Evolutionary conservation across 2,113 vertebrate species (phyloP), one percentile per base, ranked within the genome.

Genomic region (Dromaius novaehollandiae): DNA sequence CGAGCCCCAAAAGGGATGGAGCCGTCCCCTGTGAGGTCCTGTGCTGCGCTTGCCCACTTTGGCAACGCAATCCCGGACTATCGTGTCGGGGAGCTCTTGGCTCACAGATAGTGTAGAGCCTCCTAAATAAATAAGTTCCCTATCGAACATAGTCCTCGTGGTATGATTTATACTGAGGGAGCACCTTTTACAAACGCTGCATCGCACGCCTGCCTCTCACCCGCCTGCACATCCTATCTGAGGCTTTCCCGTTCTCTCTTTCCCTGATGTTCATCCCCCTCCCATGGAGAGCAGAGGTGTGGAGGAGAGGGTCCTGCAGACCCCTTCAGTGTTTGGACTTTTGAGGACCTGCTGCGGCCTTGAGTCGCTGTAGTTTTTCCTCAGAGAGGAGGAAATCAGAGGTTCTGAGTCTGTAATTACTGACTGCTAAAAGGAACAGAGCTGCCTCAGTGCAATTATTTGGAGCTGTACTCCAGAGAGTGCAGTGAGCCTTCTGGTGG

Each of bases 371-470:
- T 7, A 44, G 7, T 17, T 84, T 89, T 88, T 60, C n/a, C 75
- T 75, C 87, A 9, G 15, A 73, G 79, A n/a, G 46, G 44, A 75
- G 78, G 60, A 89, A 48, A 86, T 44, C 3, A 3, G 76, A 88
- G 28, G 16, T 81, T 91, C 60, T 85, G 76, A 86, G 34, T 83
- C 68, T 90, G 53, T 91, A 94, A 94, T 90, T 91, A 65, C 73
- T 93, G 87, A 68, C 68, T 64, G 81, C 51, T 95, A 94, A 94
- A 78, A 70, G 85, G 34, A 90, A 90, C 55, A 82, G 94, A 94
- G 64, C 75, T 88, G 93, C 2, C 2, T 44, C 22, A n/a, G 46
- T 83, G 36, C 77, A 83, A 55, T 88, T 93, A 61, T 75, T 95
- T 88, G 82, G 42, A 77, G 86, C 89, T 88, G 46, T 86, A 75